Base-by-base conservation (phyloP, 2,888 invertebrate species). In the Drosophila tripunctata region DNA sequence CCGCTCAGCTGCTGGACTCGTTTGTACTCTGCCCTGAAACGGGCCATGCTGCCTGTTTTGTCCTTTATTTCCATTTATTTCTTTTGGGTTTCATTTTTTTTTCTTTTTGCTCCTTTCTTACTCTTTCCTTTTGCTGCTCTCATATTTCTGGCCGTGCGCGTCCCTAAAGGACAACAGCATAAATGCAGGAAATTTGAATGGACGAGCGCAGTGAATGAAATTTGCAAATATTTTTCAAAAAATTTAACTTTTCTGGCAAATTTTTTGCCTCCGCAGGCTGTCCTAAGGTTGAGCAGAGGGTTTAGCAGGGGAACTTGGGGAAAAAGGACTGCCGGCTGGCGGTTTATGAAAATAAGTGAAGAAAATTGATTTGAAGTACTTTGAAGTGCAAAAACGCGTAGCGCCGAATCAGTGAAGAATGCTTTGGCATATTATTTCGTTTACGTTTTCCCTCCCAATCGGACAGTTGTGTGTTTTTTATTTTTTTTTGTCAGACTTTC, bases 201-300 rank as follows among this genome's bases (percentile, higher is more conserved):
- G 88, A 88, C 88, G 87, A 88, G 81, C 79, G 87, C 79, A 84
- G 87, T 86, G 87, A 88, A 87, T 87, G 80, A 87, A 86, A 88
- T 88, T 88, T 88, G 87, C 89, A 88, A 88, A 87, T 86, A 87
- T 88, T 82, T 88, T 84, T 88, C 82, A 87, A 88, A 87, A 87
- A 87, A 84, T 88, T 88, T 84, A 88, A 86, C 88, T 88, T 79
- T 75, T 82, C 79, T 86, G 88, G 81, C 87, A 81, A 88, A 85
- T 88, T 86, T 84, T 84, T 84, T 73, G 61, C 64, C 40, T 75
- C 71, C 65, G 65, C 72, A 43, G 65, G 43, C 71, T 70, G 51
- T 30, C 56, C 68, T 24, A 15, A 24, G 38, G 30, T 22, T 2
- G 2, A 40, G 19, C n/a, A 31, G 17, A 12, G 10, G 27, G 36